A percentile compares a stretch with the other conserved stretches of the same genome.
Conservation (phyloP, 2,888 invertebrate genomes). For the Pardosa pseudoannulata region DNA sequence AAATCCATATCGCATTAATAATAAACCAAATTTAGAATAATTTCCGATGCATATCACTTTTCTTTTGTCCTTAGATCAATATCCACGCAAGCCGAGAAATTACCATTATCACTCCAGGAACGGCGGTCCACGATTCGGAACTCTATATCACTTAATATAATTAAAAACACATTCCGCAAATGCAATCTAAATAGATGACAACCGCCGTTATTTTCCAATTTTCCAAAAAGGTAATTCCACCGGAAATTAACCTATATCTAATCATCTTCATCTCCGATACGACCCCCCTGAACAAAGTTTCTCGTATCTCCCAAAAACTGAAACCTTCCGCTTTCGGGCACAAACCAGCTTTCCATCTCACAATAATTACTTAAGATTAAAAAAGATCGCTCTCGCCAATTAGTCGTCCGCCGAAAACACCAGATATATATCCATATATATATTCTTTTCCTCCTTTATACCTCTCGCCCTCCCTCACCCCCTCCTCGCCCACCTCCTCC, state of each 20-base stretch:
- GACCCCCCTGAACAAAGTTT: background rate
- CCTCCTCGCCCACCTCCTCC: constrained; percentile 21
- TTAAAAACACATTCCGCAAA: constrained; percentile 13
- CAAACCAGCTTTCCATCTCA: constrained; percentile 41
- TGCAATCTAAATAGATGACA: background rate
- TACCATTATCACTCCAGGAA: background rate
- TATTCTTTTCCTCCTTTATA: constrained; percentile 42
- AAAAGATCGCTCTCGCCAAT: constrained; percentile 68
- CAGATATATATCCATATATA: constrained; percentile 41
- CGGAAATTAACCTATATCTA: constrained; percentile 19
- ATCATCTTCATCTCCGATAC: constrained; percentile 15
- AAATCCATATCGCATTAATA: too few relatives aligned
- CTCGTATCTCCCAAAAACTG: constrained; percentile 59
- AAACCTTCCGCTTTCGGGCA: constrained; percentile 57
- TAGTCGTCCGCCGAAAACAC: constrained; percentile 47
- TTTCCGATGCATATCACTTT: too few relatives aligned
- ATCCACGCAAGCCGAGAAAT: background rate
- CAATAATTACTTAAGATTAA: constrained; percentile 71
- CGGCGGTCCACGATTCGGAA: background rate
- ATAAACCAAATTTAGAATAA: too few relatives aligned
- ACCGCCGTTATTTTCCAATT: background rate
- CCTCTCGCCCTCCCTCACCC: constrained; percentile 13
- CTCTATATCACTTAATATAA: constrained; percentile 4
- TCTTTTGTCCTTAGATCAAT: background rate
- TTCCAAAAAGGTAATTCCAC: background rate